Evolutionary conservation across 2,797 vertebrate species (phyloP).

Genomic region (Crax fasciolata): DNA sequence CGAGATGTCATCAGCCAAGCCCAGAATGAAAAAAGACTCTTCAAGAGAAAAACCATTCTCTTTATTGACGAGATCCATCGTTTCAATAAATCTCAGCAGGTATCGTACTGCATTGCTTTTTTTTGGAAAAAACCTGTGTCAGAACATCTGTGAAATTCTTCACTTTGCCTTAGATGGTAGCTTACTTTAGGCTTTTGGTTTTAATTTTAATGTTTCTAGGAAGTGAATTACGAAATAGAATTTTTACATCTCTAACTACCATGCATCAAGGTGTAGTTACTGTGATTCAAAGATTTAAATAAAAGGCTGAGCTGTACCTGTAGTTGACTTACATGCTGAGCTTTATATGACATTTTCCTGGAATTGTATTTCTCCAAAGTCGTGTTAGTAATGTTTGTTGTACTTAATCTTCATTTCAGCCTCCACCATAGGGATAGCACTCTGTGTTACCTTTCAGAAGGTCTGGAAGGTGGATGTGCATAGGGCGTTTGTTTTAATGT

Average conservation of each 20-base stretch:
- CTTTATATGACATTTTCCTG: background rate
- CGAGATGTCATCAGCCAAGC: slow-evolving; percentile 96
- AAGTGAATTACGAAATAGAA: background rate
- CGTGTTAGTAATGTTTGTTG: background rate
- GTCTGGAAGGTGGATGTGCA: background rate
- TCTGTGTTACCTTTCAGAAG: background rate
- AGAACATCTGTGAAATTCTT: background rate
- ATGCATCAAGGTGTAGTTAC: background rate
- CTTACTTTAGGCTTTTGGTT: background rate
- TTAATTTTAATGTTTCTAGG: background rate
- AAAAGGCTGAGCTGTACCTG: background rate
- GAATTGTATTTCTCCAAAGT: background rate
- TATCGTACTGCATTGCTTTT: slow-evolving; percentile 46
- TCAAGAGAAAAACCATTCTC: slow-evolving; percentile 95
- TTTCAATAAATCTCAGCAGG: slow-evolving; percentile 99
- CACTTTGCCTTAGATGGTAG: background rate
- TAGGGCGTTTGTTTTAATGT: background rate
- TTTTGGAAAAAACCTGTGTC: background rate
- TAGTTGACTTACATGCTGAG: background rate
- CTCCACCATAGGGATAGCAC: background rate
- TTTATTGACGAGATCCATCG: slow-evolving; percentile 99
- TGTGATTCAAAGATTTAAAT: background rate
- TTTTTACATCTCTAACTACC: background rate
- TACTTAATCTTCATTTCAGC: background rate
- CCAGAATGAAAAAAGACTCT: slow-evolving; percentile 94